A percentile compares a stretch with the other conserved stretches of the same genome.
Conservation (phyloP, 1,140 invertebrate species). For the Camponotus floridanus region DNA sequence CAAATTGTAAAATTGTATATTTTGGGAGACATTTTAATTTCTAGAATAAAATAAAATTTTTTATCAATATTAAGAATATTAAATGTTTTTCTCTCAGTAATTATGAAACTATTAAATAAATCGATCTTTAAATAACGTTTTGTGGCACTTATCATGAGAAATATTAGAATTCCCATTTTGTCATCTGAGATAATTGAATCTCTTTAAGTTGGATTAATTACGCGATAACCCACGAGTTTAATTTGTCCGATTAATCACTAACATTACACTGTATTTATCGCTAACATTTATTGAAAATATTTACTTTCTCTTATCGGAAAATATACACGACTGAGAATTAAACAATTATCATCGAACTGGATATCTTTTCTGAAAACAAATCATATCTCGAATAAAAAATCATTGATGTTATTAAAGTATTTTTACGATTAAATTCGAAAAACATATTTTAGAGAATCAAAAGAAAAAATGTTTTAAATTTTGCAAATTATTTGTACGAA, state of each 20-base stretch:
- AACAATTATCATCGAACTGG: slow-evolving; percentile 12
- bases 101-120: background rate
- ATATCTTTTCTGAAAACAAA: slow-evolving; percentile 8
- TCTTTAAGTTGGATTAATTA: slow-evolving; percentile 10
- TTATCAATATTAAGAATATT: too few relatives aligned
- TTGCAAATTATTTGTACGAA: background rate
- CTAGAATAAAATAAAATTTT: too few relatives aligned
- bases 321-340: background rate
- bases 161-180: background rate
- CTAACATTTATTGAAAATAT: background rate
- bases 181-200: slow-evolving; percentile 11
- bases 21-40: background rate
- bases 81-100: too few relatives aligned
- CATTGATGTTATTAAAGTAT: background rate
- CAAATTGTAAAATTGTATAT: background rate
- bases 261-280: background rate
- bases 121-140: background rate
- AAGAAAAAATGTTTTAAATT: background rate
- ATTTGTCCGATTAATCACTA: background rate
- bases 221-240: background rate
- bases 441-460: background rate
- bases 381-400: background rate
- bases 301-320: slow-evolving; percentile 12
- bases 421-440: background rate
- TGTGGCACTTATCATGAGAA: background rate